Evolutionary conservation across 1,140 invertebrate species (phyloP), one percentile per base, ranked within the genome.

Genomic region (Subanguina moxae): DNA sequence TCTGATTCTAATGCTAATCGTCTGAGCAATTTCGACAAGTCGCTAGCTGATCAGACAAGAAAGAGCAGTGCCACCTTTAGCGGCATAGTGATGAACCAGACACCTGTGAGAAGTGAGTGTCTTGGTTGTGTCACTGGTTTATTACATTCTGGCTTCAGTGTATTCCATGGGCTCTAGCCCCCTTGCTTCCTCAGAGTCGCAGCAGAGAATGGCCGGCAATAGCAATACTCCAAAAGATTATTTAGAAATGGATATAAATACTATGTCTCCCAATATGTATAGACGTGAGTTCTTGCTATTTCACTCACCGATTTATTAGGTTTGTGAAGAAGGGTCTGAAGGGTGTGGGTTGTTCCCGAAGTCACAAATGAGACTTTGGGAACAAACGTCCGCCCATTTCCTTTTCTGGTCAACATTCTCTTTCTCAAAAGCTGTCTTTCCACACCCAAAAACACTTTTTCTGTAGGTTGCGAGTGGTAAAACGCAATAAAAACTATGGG

Each of bases 221-320:
- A 52, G n/a, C 8, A 21, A 19, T 21, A 15, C 48, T 27, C 45
- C 67, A 9, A 56, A 27, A 7, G 70, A 72, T 17, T 72, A 72
- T 30, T 15, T 73, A 9, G 56, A 72, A 57, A 72, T 72, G 70
- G 70, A 68, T 13, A 30, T 52, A 52, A 66, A 52, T 52, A 52
- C 48, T 19, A 3, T 52, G 8, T 64, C 38, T 5, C 9, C 62
- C 5, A 30, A 19, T 64, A 7, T 64, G n/a, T 64, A 27, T 19
- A 52, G 48, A 52, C 48, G 48, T 52, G 23, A 52, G 48, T 52
- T 15, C 23, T 52, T 7, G 3, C 17, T 7, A 7, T 5, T 38
- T 38, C 11, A 11, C 32, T 38, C 11, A 38, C 11, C n/a, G n/a
- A n/a, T n/a, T n/a, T n/a, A n/a, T n/a, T n/a, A n/a, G n/a, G n/a